phyloP scores from a whole-genome alignment of 2,113 vertebrate genomes.

The Stigmatopora nigra region DNA sequence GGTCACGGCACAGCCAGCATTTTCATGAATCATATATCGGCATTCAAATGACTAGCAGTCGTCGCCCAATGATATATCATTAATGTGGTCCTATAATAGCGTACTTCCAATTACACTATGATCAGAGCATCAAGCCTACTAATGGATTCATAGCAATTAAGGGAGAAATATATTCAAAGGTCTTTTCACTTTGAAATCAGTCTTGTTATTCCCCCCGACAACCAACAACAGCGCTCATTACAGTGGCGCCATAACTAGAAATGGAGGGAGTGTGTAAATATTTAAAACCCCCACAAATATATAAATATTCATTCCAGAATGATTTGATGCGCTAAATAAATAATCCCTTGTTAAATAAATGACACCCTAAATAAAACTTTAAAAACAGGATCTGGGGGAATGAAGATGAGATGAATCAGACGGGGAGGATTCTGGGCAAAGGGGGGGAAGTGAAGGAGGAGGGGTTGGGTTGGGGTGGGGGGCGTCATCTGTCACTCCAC shows the following conservation, averaged over 20 bases:
- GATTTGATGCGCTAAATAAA: slow-evolving; percentile 80
- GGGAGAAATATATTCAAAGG: slow-evolving; percentile 73
- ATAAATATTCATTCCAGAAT: slow-evolving; percentile 78
- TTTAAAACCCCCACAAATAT: slow-evolving; percentile 76
- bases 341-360: slow-evolving; percentile 81
- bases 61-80: slow-evolving; percentile 53
- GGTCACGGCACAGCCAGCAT: slow-evolving; percentile 49
- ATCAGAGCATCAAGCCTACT: slow-evolving; percentile 67
- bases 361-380: slow-evolving; percentile 78
- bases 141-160: slow-evolving; percentile 73
- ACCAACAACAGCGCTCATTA: slow-evolving; percentile 74
- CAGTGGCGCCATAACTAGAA: slow-evolving; percentile 66
- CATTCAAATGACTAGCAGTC: slow-evolving; percentile 62
- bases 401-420: slow-evolving; percentile 73
- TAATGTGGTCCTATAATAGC: slow-evolving; percentile 61
- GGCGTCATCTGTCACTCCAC: slow-evolving; percentile 70
- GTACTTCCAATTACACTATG: slow-evolving; percentile 71
- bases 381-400: slow-evolving; percentile 75
- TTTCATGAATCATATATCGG: slow-evolving; percentile 65
- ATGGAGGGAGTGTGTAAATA: slow-evolving; percentile 71
- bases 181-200: slow-evolving; percentile 73
- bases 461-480: slow-evolving; percentile 18
- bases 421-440: slow-evolving; percentile 45
- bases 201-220: slow-evolving; percentile 72
- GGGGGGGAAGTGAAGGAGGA: slow-evolving; percentile 19